Conservation (phyloP, 2,888 invertebrate species). For the Acronicta alni region DNA sequence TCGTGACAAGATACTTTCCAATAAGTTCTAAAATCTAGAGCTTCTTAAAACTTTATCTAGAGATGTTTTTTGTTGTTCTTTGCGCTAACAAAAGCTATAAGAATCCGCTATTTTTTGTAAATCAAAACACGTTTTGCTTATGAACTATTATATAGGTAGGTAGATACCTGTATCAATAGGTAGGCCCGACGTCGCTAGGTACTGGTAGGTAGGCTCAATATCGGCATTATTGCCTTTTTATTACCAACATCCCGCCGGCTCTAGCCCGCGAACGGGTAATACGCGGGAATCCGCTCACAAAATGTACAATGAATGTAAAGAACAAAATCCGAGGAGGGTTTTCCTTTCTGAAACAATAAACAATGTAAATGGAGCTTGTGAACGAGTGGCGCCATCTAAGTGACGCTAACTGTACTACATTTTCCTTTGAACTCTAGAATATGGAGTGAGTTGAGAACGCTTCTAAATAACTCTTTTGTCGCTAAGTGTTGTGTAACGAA, state of each 20-base stretch:
- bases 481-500: constrained; percentile 13
- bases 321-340: constrained; percentile 33
- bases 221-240: constrained; percentile 47
- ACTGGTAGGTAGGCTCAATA: constrained; percentile 27
- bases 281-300: constrained; percentile 32
- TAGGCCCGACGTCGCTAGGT: too few species aligned
- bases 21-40: constrained; percentile 4
- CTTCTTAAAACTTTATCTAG: background rate
- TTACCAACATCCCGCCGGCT: constrained; percentile 29
- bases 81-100: constrained; percentile 1
- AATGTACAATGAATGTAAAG: constrained; percentile 42
- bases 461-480: constrained; percentile 18
- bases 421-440: constrained; percentile 20
- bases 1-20: constrained; percentile 8
- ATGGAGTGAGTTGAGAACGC: background rate
- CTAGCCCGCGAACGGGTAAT: constrained; percentile 20
- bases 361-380: constrained; percentile 1
- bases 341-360: constrained; percentile 36
- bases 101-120: background rate
- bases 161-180: constrained; percentile 31
- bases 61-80: background rate
- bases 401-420: constrained; percentile 1
- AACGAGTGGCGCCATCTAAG: constrained; percentile 30
- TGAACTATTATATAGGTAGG: too few species aligned
- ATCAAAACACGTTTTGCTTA: constrained; percentile 11